Percentiles rank a stretch among this genome's conserved stretches.
Evolutionary conservation across 92 coral and sea anemone species (phyloP).

Genomic region (Micromussa lordhowensis): DNA sequence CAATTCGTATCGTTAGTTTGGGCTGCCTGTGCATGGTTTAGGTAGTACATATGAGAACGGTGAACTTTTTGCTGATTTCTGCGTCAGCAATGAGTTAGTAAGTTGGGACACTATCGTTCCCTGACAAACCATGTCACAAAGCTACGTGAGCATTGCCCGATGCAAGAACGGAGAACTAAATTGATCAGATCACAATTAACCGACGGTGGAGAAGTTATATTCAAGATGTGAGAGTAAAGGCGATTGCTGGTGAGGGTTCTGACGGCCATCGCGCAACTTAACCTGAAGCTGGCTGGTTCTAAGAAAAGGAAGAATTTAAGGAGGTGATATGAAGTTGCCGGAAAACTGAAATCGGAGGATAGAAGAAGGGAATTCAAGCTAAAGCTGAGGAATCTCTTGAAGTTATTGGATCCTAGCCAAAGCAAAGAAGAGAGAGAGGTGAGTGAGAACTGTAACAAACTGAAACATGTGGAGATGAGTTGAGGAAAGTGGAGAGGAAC

Average conservation of each 20-base stretch:
- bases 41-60: constrained; percentile 8
- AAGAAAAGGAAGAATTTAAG: too few relatives aligned
- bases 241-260: too few relatives aligned
- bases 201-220: constrained; percentile 32
- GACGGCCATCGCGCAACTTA: too few relatives aligned
- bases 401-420: background rate
- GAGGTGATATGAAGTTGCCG: too few relatives aligned
- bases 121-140: too few relatives aligned
- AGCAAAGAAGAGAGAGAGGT: background rate
- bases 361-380: background rate
- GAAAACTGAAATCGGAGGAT: too few relatives aligned
- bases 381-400: background rate
- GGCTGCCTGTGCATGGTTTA: too few relatives aligned
- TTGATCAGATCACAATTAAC: constrained; percentile 17
- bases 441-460: background rate
- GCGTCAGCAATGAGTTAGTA: constrained; percentile 29
- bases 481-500: constrained; percentile 4
- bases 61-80: background rate
- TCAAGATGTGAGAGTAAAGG: background rate
- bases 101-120: too few relatives aligned
- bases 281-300: background rate
- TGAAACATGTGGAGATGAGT: background rate
- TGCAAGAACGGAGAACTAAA: constrained; percentile 41
- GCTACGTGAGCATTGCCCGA: constrained; percentile 41
- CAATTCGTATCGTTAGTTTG: too few relatives aligned